phyloP scores from a whole-genome alignment of 2,797 vertebrate species.

The Lacerta agilis region DNA sequence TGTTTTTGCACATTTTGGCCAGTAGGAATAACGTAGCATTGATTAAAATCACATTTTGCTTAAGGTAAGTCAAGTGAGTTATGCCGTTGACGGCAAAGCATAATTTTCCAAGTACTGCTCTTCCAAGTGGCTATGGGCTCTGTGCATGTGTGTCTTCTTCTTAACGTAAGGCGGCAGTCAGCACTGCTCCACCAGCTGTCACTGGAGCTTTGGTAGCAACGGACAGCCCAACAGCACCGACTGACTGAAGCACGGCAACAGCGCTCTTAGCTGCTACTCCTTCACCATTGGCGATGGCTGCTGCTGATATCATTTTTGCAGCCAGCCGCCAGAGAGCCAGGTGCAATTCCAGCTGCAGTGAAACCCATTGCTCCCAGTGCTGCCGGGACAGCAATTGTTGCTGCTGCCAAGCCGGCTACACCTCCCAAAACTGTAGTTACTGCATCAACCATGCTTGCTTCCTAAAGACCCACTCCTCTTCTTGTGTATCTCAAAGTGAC shows the following conservation, averaged over 20 bases:
- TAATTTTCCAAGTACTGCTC: neutral
- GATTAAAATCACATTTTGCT: too few species aligned
- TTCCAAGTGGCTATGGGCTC: neutral
- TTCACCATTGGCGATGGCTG: neutral
- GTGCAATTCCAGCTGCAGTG: neutral
- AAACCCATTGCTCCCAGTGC: rapidly evolving
- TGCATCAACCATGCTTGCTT: too few species aligned
- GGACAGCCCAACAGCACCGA: neutral
- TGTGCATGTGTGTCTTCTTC: neutral
- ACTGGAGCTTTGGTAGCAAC: neutral
- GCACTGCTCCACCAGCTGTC: rapidly evolving
- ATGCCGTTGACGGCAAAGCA: neutral
- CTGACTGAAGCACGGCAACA: neutral
- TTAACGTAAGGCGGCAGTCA: neutral
- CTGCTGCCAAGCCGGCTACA: rapidly evolving
- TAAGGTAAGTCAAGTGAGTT: too few species aligned
- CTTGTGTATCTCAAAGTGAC: too few species aligned
- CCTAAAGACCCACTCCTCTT: too few species aligned
- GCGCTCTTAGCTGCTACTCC: rapidly evolving
- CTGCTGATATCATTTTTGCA: neutral
- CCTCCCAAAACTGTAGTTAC: rapidly evolving
- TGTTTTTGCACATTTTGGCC: neutral
- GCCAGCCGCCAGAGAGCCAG: neutral
- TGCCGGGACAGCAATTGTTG: rapidly evolving
- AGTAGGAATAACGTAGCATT: neutral